Evolutionary conservation across 2,113 vertebrate genomes (phyloP).

Genomic region (Paracanthobrama guichenoti): DNA sequence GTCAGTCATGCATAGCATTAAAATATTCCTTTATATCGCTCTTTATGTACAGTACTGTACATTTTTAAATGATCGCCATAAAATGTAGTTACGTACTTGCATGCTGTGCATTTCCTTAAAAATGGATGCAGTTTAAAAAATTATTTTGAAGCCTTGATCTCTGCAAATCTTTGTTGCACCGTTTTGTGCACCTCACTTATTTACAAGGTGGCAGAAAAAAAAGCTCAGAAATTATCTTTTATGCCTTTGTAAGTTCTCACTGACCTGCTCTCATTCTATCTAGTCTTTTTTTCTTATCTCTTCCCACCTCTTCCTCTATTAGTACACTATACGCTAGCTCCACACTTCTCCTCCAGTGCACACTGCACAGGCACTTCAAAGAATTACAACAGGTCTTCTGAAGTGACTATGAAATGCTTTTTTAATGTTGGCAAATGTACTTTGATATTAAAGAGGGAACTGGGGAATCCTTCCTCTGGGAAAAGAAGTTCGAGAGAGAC

Average conservation of each 20-base stretch:
- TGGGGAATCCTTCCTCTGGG: constrained; percentile 41
- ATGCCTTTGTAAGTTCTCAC: constrained; percentile 34
- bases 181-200: not conserved
- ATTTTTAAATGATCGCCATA: not conserved
- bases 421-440: constrained; percentile 46
- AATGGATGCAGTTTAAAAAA: not conserved
- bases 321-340: constrained; percentile 32
- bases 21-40: not conserved
- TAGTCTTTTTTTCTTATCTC: constrained; percentile 17
- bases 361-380: constrained; percentile 44
- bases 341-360: constrained; percentile 30
- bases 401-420: constrained; percentile 47
- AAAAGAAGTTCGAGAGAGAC: constrained; percentile 27
- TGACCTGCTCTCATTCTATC: constrained; percentile 22
- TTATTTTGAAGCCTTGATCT: constrained; percentile 21
- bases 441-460: constrained; percentile 48
- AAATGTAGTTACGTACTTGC: not conserved
- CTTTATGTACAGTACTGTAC: not conserved
- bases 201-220: constrained; percentile 36
- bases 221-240: constrained; percentile 26
- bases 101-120: not conserved
- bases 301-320: constrained; percentile 39
- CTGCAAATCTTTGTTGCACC: not conserved
- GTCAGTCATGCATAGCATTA: not conserved
- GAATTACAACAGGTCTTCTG: constrained; percentile 48